Evolutionary conservation across 2,888 invertebrate species (phyloP), one percentile per base, ranked within the genome.

Genomic region (Drosophila percnosoma): DNA sequence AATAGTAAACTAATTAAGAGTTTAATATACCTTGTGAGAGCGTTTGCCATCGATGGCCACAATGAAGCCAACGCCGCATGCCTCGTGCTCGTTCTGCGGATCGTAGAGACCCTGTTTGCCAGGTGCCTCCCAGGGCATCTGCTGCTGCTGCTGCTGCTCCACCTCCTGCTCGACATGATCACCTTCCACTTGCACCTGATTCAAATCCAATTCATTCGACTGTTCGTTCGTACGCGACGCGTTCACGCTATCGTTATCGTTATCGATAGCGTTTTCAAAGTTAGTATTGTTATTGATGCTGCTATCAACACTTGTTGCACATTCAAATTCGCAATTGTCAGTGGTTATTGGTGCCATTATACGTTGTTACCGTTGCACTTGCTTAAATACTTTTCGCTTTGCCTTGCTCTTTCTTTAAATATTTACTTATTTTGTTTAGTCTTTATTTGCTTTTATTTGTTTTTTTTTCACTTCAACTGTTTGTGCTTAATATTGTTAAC

Each of bases 41-140:
- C 97, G 95, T 92, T 95, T 95, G 87, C 99, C 99, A 95, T 99
- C 98, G 94, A 99, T 99, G 94, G 98, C 97, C 93, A 98, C 99
- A 91, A 99, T 98, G 94, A 99, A 99, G 90, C 99, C 99, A 91
- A 99, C 99, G 81, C 99, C 99, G 93, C 99, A 99, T 80, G 99
- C 98, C 93, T 99, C 99, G 93, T 96, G 97, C 94, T 99, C 99
- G 93, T 97, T 96, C 91, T 95, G 95, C 72, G 99, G 99, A 95
- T 98, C 97, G 95, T 99, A 99, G 92, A 99, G 96, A 94, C 99
- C 98, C 95, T 97, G 96, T 94, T 96, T 96, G 92, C 94, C 94
- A 92, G 97, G 97, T 94, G 95, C 95, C 94, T 96, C 96, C 97
- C 97, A 97, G 94, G 95, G 94, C 94, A 95, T 95, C 78, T 90